phyloP scores from a whole-genome alignment of 2,797 vertebrate species.

The Ciconia nigra region DNA sequence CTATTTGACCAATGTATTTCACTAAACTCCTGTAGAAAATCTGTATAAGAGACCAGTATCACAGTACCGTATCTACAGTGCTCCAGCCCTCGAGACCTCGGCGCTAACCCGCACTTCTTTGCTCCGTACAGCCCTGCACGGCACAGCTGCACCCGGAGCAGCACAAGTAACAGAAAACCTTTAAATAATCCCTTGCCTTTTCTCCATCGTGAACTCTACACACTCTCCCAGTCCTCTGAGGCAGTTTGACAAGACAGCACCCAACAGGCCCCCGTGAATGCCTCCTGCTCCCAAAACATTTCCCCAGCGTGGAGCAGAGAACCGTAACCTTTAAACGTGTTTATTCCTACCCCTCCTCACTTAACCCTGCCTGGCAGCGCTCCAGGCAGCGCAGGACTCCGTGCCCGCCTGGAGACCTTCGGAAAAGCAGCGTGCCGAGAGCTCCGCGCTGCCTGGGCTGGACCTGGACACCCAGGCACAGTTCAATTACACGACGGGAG shows the following conservation, averaged over 20 bases:
- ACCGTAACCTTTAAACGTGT: background rate
- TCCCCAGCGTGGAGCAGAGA: background rate
- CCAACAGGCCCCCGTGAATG: background rate
- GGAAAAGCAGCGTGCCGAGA: background rate
- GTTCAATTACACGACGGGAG: background rate
- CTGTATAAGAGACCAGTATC: background rate
- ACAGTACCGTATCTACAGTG: background rate
- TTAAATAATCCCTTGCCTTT: background rate
- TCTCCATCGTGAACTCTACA: background rate
- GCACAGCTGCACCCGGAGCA: background rate
- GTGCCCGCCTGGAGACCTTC: accelerated
- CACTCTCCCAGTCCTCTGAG: background rate
- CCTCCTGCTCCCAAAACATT: background rate
- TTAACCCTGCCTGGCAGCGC: background rate
- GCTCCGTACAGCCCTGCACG: background rate
- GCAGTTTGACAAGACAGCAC: background rate
- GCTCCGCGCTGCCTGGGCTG: background rate
- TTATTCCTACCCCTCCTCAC: background rate
- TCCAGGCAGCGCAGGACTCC: background rate
- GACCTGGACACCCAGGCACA: background rate
- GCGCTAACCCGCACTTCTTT: background rate
- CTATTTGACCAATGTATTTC: background rate
- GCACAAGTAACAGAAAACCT: background rate
- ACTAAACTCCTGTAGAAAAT: background rate
- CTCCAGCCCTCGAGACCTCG: background rate